These are phyloP conservation scores for Poeciliopsis presidionis DNA, from an alignment of 2,797 vertebrate species.

Conservation along the genomic window DNA sequence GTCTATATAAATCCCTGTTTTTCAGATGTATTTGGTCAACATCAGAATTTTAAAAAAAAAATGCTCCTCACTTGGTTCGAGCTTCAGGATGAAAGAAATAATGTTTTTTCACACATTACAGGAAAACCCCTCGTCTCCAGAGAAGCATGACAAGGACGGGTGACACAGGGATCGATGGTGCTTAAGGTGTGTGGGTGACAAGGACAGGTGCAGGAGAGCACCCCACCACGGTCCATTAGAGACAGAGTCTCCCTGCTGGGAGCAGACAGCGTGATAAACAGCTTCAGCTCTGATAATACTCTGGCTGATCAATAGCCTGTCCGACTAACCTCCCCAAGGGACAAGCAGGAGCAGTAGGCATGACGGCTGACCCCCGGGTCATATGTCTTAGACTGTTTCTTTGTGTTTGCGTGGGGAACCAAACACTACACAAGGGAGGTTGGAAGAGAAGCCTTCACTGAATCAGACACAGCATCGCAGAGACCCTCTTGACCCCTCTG, in stretches of 20 bases:
- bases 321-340: slow-evolving; percentile 57
- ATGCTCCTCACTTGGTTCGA: slow-evolving; percentile 44
- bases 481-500: slow-evolving; percentile 67
- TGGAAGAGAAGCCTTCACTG: slow-evolving; percentile 58
- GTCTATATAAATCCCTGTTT: neutral
- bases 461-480: slow-evolving; percentile 58
- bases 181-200: slow-evolving; percentile 74
- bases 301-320: slow-evolving; percentile 82
- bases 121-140: slow-evolving; percentile 52
- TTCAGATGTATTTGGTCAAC: slow-evolving; percentile 10
- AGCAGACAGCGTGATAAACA: slow-evolving; percentile 82
- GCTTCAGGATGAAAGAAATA: slow-evolving; percentile 44
- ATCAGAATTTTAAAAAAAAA: slow-evolving; percentile 15
- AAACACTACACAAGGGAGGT: slow-evolving; percentile 7
- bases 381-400: slow-evolving; percentile 27
- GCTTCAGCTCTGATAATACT: slow-evolving; percentile 82
- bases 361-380: slow-evolving; percentile 68
- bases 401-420: slow-evolving; percentile 15
- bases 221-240: slow-evolving; percentile 77
- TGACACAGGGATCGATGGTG: slow-evolving; percentile 74
- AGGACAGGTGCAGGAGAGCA: slow-evolving; percentile 77
- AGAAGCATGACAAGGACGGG: slow-evolving; percentile 61
- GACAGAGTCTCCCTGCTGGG: slow-evolving; percentile 70
- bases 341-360: slow-evolving; percentile 55
- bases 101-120: slow-evolving; percentile 57